Conservation (phyloP, 2,797 vertebrate species). For the Eulemur rubriventer region DNA sequence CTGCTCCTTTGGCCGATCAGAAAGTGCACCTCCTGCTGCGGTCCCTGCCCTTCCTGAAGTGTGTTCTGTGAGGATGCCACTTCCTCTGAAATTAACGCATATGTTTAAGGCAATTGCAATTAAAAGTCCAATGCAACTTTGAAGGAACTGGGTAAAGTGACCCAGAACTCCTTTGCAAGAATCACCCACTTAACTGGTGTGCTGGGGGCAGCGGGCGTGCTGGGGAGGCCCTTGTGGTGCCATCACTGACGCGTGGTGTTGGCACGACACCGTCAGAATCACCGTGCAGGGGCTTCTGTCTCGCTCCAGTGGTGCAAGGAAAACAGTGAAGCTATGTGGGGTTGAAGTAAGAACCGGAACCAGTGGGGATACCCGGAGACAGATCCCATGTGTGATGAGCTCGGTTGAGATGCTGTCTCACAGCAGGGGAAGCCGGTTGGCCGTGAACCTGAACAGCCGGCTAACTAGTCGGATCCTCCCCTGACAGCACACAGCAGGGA, state of each 20-base stretch:
- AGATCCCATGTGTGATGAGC: fast-evolving
- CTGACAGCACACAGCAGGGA: neutral
- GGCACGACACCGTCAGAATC: fast-evolving
- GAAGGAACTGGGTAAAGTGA: neutral
- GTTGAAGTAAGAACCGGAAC: neutral
- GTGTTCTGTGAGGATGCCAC: neutral
- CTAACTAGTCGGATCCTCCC: neutral
- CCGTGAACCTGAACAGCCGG: fast-evolving
- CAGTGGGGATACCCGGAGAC: neutral
- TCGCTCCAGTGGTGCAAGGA: fast-evolving
- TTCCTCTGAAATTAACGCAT: neutral
- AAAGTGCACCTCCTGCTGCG: no score
- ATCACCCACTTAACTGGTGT: neutral
- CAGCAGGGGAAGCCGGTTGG: neutral
- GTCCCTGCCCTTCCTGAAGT: no score
- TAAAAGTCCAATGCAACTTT: neutral
- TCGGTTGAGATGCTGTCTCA: no score
- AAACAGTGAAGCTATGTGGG: fast-evolving
- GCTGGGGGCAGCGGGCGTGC: neutral
- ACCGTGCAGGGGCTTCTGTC: fast-evolving
- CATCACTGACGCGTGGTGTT: no score
- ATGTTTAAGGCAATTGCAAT: neutral
- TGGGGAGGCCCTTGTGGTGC: fast-evolving
- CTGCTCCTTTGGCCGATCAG: neutral
- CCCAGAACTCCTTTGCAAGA: neutral